A percentile compares a stretch with the other conserved stretches of the same genome.
Evolutionary conservation across 2,113 vertebrate genomes (phyloP).

Genomic region (Capreolus pygargus): DNA sequence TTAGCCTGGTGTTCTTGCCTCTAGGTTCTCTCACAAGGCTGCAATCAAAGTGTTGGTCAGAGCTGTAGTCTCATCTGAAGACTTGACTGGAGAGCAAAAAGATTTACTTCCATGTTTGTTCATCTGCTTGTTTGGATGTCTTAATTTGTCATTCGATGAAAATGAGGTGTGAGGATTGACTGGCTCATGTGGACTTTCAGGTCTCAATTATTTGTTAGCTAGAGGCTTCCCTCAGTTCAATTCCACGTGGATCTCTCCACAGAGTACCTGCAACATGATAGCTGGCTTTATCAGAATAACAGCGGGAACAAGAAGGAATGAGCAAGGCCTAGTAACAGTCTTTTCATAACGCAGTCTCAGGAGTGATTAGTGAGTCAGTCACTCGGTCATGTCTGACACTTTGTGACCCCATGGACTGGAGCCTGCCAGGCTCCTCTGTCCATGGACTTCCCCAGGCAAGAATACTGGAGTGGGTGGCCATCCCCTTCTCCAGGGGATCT

Average conservation of each 20-base stretch:
- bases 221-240: background rate
- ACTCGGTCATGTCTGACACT: background rate
- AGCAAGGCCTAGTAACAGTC: background rate
- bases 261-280: background rate
- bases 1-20: background rate
- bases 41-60: background rate
- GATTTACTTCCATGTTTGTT: background rate
- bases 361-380: background rate
- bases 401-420: background rate
- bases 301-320: background rate
- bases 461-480: background rate
- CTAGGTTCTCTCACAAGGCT: background rate
- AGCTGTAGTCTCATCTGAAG: background rate
- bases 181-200: background rate
- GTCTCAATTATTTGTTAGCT: background rate
- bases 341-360: background rate
- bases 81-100: background rate
- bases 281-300: background rate
- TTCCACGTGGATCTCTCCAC: background rate
- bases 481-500: background rate
- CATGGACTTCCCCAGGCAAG: background rate
- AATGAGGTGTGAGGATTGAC: background rate
- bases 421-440: background rate
- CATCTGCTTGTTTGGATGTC: background rate
- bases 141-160: background rate